Conservation (phyloP, 2,113 vertebrate species). For the Sakesphorus luctuosus region DNA sequence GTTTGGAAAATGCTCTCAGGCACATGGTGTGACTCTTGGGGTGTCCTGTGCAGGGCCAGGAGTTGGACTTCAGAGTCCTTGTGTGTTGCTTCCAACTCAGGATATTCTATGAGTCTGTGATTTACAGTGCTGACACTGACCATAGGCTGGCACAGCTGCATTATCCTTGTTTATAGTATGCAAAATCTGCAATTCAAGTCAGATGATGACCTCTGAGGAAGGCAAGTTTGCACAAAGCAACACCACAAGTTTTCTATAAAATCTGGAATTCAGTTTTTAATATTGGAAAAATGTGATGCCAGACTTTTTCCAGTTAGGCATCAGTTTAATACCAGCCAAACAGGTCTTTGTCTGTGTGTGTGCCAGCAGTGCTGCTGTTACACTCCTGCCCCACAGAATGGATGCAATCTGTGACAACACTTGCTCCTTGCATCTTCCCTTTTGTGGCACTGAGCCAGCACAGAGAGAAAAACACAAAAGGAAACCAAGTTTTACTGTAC, state of each 20-base stretch:
- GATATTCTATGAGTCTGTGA: background rate
- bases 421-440: background rate
- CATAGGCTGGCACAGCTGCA: background rate
- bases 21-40: background rate
- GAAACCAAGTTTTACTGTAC: background rate
- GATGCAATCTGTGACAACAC: background rate
- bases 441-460: background rate
- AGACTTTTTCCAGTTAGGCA: background rate
- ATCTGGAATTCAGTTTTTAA: background rate
- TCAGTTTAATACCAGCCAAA: background rate
- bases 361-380: background rate
- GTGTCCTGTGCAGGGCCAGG: background rate
- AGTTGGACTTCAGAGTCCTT: rapidly evolving
- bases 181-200: background rate
- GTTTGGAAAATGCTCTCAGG: background rate
- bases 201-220: background rate
- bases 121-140: background rate
- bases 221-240: background rate
- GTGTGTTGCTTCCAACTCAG: background rate
- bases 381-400: background rate
- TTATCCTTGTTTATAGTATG: background rate
- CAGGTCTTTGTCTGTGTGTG: background rate
- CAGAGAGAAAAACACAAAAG: background rate
- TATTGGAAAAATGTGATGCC: background rate
- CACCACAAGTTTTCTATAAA: background rate